Evolutionary conservation across 1,140 invertebrate genomes (phyloP), one percentile per base, ranked within the genome.

Genomic region (Megalopta genalis): DNA sequence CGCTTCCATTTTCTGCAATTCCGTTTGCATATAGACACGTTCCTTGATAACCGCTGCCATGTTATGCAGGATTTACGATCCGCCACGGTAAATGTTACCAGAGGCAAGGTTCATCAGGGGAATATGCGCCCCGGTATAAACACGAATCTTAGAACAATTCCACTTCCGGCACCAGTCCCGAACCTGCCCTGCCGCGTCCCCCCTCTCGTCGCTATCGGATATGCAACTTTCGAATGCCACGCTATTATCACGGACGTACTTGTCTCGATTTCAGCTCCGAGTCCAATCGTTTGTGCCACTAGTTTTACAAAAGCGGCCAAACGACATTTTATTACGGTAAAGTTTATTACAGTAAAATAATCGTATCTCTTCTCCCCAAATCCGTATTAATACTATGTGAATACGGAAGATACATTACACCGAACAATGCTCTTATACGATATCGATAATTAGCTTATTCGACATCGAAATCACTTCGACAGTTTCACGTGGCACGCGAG

Each of bases 1-100:
- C 82, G 83, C 82, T 81, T 85, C 83, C 82, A 84, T 85, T 85
- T 85, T 84, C 46, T 69, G 82, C 83, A 81, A 85, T 85, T 85
- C 82, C 78, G 78, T 77, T 77, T 85, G 78, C 82, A 85, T 84
- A 84, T 84, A 85, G 73, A 85, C 83, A 84, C 78, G 83, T 84
- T 84, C 73, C 83, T 85, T 85, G 65, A 74, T 85, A 85, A 84
- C 82, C 72, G 66, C 60, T 69, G 63, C 69, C 60, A 62, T 84
- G 82, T 84, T 85, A 76, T 57, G 49, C 69, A 23, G 69, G 78
- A 85, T 85, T 84, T 85, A 85, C 78, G 83, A 81, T 60, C 77
- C 66, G 54, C 49, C 27, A 62, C 73, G 69, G 78, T 73, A 72
- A 81, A 85, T 49, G 72, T 73, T 77, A 70, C 72, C 65, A 52